Evolutionary conservation across 2,113 vertebrate species (phyloP).

Genomic region (Tachysurus fulvidraco): DNA sequence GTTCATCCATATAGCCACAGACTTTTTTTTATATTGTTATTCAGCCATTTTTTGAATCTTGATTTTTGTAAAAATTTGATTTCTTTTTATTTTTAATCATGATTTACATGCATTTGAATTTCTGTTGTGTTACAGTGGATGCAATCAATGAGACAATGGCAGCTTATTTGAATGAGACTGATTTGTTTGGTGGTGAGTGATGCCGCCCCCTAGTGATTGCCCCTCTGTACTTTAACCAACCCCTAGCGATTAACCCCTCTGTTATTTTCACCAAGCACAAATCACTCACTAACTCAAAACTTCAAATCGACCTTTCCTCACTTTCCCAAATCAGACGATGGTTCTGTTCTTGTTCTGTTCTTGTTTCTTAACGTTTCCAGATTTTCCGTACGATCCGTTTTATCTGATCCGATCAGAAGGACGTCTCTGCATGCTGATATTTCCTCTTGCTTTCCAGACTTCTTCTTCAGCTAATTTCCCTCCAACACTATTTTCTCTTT

Average conservation of each 20-base stretch:
- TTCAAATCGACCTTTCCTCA: constrained; percentile 35
- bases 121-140: constrained; percentile 99
- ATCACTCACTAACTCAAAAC: constrained; percentile 77
- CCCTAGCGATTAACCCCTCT: constrained; percentile 73
- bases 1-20: constrained; percentile 31
- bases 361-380: neutral
- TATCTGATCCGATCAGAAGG: neutral
- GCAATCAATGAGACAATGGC: constrained; percentile 99
- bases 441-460: neutral
- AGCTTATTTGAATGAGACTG: constrained; percentile 99
- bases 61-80: neutral
- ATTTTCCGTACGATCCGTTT: neutral
- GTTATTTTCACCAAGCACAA: constrained; percentile 63
- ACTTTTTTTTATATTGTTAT: constrained; percentile 36
- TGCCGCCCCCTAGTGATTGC: constrained; percentile 80
- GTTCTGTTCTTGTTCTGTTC: neutral
- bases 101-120: constrained; percentile 78
- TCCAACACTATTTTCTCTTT: neutral
- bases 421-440: constrained; percentile 5
- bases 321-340: neutral
- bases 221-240: constrained; percentile 61
- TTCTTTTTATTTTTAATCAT: constrained; percentile 19
- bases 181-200: constrained; percentile 99
- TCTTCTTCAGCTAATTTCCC: neutral
- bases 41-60: neutral